Conservation (phyloP, 2,797 vertebrate species). For the Pelochelys cantorii region DNA sequence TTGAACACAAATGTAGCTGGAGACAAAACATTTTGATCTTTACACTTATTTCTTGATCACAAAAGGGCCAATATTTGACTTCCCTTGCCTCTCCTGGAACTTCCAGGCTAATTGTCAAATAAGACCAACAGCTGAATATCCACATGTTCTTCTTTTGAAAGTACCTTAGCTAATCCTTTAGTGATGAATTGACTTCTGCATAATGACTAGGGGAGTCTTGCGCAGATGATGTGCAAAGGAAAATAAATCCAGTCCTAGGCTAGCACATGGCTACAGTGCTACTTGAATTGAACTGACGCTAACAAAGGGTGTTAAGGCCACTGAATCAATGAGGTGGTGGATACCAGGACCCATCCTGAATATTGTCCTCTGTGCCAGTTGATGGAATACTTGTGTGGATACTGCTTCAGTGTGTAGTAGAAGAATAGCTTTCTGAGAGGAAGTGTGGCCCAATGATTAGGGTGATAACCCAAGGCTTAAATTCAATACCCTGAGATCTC, state of each 20-base stretch:
- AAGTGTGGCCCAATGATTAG: not conserved
- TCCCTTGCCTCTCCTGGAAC: not conserved
- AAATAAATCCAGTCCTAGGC: not conserved
- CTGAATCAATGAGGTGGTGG: not conserved
- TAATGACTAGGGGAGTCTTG: not conserved
- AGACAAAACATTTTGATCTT: too few relatives aligned
- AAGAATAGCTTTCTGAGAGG: not conserved
- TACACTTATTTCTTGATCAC: not conserved
- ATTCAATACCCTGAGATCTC: not conserved
- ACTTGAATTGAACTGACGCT: not conserved
- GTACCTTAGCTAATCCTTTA: conserved; percentile 29
- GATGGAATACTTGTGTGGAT: accelerated
- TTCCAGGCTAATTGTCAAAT: not conserved
- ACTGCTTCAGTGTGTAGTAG: not conserved
- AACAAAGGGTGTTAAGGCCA: not conserved
- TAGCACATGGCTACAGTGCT: not conserved
- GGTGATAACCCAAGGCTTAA: not conserved
- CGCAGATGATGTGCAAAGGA: not conserved
- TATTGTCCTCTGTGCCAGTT: not conserved
- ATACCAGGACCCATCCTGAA: accelerated
- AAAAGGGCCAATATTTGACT: accelerated
- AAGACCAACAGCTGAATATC: not conserved
- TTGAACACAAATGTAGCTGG: not conserved
- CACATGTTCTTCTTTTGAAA: conserved; percentile 5
- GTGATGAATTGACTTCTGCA: not conserved